Conservation (phyloP, 1,140 invertebrate species). For the Protaetia brevitarsis region DNA sequence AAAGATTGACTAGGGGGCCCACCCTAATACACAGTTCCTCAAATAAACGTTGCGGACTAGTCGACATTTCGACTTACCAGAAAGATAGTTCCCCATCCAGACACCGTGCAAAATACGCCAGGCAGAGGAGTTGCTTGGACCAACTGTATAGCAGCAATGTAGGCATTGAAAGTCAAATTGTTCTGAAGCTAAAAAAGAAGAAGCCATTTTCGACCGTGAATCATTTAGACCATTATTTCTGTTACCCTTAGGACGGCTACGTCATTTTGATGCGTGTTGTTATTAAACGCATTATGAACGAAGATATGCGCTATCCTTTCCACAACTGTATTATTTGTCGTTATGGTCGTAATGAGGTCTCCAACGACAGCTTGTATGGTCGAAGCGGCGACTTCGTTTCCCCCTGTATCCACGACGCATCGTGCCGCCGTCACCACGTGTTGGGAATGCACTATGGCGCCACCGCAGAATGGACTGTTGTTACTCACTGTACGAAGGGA, state of each 20-base stretch:
- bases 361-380: conserved; percentile 32
- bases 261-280: conserved; percentile 26
- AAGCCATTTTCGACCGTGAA: not conserved
- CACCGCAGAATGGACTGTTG: conserved; percentile 51
- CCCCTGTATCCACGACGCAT: conserved; percentile 47
- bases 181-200: not conserved
- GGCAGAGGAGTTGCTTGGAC: too few species aligned
- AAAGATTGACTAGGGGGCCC: too few species aligned
- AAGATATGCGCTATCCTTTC: conserved; percentile 24
- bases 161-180: not conserved
- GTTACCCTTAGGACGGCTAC: conserved; percentile 32
- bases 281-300: conserved; percentile 28
- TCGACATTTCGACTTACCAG: too few species aligned
- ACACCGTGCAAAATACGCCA: too few species aligned
- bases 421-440: conserved; percentile 62
- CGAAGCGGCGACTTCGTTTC: conserved; percentile 25
- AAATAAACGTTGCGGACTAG: too few species aligned
- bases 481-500: not conserved
- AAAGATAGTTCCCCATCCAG: too few species aligned
- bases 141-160: too few species aligned
- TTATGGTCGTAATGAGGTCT: conserved; percentile 21
- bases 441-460: conserved; percentile 50
- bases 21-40: too few species aligned
- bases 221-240: not conserved
- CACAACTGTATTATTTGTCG: conserved; percentile 15